Conservation (phyloP, 2,113 vertebrate genomes). For the Perca fluviatilis region DNA sequence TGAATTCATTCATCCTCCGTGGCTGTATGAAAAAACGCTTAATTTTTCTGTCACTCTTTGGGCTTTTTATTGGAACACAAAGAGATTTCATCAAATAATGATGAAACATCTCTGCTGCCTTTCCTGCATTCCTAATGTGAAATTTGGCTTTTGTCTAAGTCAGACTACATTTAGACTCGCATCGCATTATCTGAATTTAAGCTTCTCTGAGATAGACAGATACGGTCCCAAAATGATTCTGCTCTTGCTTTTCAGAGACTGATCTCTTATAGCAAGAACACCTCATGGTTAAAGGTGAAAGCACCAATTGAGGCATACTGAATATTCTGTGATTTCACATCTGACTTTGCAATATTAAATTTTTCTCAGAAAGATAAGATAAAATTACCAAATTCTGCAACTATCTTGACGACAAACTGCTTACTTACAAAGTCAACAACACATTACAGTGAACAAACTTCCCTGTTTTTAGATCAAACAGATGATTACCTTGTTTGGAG, state of each 20-base stretch:
- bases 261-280: not conserved
- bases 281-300: not conserved
- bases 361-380: slow-evolving; percentile 13
- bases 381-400: slow-evolving; percentile 8
- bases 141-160: slow-evolving; percentile 40
- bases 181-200: slow-evolving; percentile 24
- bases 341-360: slow-evolving; percentile 1
- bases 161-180: slow-evolving; percentile 23
- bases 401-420: slow-evolving; percentile 6
- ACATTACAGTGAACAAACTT: slow-evolving; percentile 34
- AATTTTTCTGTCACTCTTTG: slow-evolving; percentile 22
- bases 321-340: not conserved
- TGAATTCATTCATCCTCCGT: slow-evolving; percentile 25
- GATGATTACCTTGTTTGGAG: slow-evolving; percentile 55
- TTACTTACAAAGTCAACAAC: slow-evolving; percentile 35
- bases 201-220: slow-evolving; percentile 15
- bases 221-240: slow-evolving; percentile 28
- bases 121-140: slow-evolving; percentile 26
- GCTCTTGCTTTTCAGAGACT: not conserved
- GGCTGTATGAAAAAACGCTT: slow-evolving; percentile 21
- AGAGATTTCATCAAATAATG: slow-evolving; percentile 35
- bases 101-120: slow-evolving; percentile 48
- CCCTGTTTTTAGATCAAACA: slow-evolving; percentile 22
- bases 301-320: too few species aligned
- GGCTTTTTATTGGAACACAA: slow-evolving; percentile 29